These are phyloP conservation scores for Phainopepla nitens DNA, from an alignment of 2,113 vertebrate genomes.

Conservation along the genomic window DNA sequence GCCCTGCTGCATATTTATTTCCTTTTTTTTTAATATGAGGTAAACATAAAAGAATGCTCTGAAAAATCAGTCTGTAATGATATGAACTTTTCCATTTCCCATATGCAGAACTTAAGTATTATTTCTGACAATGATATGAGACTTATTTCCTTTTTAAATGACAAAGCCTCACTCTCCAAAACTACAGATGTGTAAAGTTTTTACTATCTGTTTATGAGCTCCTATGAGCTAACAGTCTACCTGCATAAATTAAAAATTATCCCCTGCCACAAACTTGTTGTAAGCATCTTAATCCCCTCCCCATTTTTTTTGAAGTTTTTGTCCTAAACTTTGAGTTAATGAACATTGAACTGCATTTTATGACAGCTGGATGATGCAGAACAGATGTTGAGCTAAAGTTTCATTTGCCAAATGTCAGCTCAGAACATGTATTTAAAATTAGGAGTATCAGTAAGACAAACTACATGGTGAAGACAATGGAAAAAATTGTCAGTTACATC, in stretches of 20 bases:
- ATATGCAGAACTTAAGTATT: neutral
- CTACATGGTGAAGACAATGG: neutral
- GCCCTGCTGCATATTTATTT: neutral
- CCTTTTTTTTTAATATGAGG: neutral
- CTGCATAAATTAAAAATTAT: neutral
- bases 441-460: neutral
- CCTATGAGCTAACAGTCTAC: neutral
- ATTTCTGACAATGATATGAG: neutral
- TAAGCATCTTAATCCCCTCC: neutral
- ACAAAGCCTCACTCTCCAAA: neutral
- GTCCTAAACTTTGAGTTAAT: neutral
- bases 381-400: conserved; percentile 26
- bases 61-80: neutral
- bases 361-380: neutral
- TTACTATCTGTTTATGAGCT: neutral
- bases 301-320: neutral
- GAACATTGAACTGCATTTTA: neutral
- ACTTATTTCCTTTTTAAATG: neutral
- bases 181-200: neutral
- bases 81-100: neutral
- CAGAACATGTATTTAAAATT: neutral
- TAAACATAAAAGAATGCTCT: neutral
- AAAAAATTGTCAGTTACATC: neutral
- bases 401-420: neutral
- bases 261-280: neutral